These are phyloP conservation scores for Phortica variegata DNA, from an alignment of 1,140 invertebrate genomes.

Conservation along the genomic window DNA sequence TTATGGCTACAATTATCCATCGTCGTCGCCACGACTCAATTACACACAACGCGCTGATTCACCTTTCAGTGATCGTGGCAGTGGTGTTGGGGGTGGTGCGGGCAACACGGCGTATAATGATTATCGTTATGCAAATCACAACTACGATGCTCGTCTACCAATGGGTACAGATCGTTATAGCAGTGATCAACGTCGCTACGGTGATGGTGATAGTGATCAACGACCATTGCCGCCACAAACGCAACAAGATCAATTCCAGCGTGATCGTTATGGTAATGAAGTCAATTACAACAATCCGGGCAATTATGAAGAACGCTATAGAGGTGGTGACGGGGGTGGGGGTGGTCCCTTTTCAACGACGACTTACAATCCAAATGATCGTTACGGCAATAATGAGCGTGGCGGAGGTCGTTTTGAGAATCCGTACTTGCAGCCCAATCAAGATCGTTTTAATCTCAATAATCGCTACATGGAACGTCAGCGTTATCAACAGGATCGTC, in stretches of 20 bases:
- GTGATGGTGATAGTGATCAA: background rate
- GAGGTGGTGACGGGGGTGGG: too few relatives aligned
- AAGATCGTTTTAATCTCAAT: constrained; percentile 50
- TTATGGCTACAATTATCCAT: constrained; percentile 38
- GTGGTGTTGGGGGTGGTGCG: constrained; percentile 15
- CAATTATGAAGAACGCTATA: constrained; percentile 11
- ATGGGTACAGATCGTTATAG: constrained; percentile 20
- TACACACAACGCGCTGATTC: too few relatives aligned
- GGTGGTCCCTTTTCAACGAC: constrained; percentile 12
- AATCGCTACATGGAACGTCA: constrained; percentile 38
- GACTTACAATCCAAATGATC: constrained; percentile 30
- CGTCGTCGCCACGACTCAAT: constrained; percentile 30
- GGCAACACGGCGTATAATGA: constrained; percentile 22
- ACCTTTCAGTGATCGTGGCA: constrained; percentile 25
- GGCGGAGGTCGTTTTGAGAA: constrained; percentile 39
- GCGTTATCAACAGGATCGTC: constrained; percentile 47
- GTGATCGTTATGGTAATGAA: constrained; percentile 23
- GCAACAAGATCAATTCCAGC: background rate
- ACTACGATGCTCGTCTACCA: constrained; percentile 20
- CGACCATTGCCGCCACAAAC: constrained; percentile 3
- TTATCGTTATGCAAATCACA: constrained; percentile 29
- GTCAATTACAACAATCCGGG: constrained; percentile 21
- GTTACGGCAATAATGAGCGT: constrained; percentile 16
- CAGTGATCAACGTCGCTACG: background rate
- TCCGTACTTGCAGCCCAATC: constrained; percentile 39